Evolutionary conservation across 2,797 vertebrate species (phyloP).

Genomic region (Leptodactylus fallax): DNA sequence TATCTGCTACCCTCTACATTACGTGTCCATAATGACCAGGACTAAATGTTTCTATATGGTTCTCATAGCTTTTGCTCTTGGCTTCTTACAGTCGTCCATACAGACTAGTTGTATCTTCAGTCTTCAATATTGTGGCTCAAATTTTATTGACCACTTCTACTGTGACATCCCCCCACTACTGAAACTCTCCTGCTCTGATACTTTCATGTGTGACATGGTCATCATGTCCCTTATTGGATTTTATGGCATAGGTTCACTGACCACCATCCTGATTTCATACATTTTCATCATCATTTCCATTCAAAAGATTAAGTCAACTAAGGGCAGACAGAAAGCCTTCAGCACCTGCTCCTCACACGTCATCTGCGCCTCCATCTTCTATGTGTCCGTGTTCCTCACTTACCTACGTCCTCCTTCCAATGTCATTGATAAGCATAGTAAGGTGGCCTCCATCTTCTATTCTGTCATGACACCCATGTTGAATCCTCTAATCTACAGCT

Average conservation of each 20-base stretch:
- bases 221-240: not conserved
- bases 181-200: not conserved
- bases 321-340: not conserved
- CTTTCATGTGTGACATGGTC: not conserved
- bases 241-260: not conserved
- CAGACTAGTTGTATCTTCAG: not conserved
- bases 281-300: not conserved
- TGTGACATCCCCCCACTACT: not conserved
- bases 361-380: slow-evolving; percentile 10
- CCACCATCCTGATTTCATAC: slow-evolving; percentile 9
- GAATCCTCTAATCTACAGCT: not conserved
- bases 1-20: slow-evolving; percentile 2
- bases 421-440: not conserved
- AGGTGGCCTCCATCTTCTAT: not conserved
- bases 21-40: not conserved
- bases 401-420: slow-evolving; percentile 7
- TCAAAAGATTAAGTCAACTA: not conserved
- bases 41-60: not conserved
- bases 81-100: not conserved
- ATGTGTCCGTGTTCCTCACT: not conserved
- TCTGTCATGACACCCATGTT: not conserved
- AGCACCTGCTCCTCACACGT: slow-evolving; percentile 32
- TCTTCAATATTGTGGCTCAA: slow-evolving; percentile 3
- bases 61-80: not conserved
- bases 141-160: not conserved